Evolutionary conservation across 2,888 invertebrate genomes (phyloP), one percentile per base, ranked within the genome.

Genomic region (Aplocera efformata): DNA sequence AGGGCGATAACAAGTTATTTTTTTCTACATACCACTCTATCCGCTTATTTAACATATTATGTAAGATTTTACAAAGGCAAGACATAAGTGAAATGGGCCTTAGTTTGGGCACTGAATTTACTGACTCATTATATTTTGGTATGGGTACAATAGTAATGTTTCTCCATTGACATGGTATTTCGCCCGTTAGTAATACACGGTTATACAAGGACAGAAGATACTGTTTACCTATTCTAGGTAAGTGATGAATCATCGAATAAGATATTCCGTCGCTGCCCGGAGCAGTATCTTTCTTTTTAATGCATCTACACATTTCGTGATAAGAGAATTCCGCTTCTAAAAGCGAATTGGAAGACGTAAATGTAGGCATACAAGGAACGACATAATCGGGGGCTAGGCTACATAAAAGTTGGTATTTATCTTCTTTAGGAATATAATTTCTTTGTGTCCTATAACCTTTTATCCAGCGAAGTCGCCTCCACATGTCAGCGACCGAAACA

Each of bases 41-140:
- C n/a, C n/a, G n/a, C n/a, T n/a, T n/a, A n/a, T n/a, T n/a, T n/a
- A n/a, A n/a, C n/a, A n/a, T n/a, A n/a, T n/a, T n/a, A n/a, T n/a
- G n/a, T n/a, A n/a, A n/a, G n/a, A n/a, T n/a, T n/a, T n/a, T n/a
- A n/a, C n/a, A 6, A 3, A 20, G 6, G 6, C 20, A 20, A 5
- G 33, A 26, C 6, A 34, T 10, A 6, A 34, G n/a, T 4, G 33
- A 25, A 7, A 34, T 34, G 7, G 32, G 25, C 6, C 32, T 10
- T 2, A 32, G 5, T 4, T 8, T 24, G 1, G 13, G 7, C 17
- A 8, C 7, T 20, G 20, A 20, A 9, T 1, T 3, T 5, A 11
- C 22, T 6, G 10, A 11, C 4, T 8, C 23, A 7, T 9, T 11
- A 6, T 28, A 4, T 24, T 35, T 35, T 1, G 35, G 29, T 11